Percentiles rank a stretch among this genome's conserved stretches.
phyloP scores from a whole-genome alignment of 2,113 vertebrate species.

The Bombycilla garrulus region DNA sequence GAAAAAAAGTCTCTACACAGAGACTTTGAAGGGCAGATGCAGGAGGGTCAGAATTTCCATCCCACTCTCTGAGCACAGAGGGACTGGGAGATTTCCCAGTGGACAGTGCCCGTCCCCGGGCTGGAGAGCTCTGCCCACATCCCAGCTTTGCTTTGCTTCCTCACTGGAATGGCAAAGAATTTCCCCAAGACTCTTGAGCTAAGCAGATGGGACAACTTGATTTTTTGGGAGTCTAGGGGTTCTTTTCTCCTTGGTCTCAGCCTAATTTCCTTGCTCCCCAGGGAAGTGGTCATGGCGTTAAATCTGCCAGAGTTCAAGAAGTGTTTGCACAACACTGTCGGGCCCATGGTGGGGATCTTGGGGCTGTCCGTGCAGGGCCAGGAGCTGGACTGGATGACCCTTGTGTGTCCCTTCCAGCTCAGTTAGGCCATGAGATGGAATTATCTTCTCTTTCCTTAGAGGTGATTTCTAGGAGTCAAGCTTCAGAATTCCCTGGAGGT shows the following conservation, averaged over 20 bases:
- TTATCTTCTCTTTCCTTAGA: not conserved
- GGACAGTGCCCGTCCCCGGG: not conserved
- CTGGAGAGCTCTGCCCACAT: not conserved
- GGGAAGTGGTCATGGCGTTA: not conserved
- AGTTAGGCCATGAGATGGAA: not conserved
- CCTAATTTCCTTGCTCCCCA: not conserved
- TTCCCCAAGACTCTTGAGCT: not conserved
- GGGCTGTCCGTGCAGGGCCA: not conserved
- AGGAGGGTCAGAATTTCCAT: not conserved
- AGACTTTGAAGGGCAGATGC: not conserved
- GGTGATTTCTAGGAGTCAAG: not conserved
- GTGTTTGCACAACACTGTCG: not conserved
- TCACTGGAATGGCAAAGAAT: accelerated
- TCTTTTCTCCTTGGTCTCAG: not conserved
- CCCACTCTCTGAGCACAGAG: not conserved
- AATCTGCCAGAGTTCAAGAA: not conserved
- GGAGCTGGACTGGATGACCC: not conserved
- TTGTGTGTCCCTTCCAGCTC: not conserved
- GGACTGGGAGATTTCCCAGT: not conserved
- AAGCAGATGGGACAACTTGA: not conserved
- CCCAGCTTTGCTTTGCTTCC: not conserved
- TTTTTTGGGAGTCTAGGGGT: not conserved
- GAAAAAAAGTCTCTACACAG: not conserved
- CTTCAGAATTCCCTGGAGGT: not conserved
- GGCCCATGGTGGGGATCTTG: not conserved